Percentiles rank a stretch among this genome's conserved stretches.
phyloP scores from a whole-genome alignment of 2,113 vertebrate genomes.

The Equus przewalskii region DNA sequence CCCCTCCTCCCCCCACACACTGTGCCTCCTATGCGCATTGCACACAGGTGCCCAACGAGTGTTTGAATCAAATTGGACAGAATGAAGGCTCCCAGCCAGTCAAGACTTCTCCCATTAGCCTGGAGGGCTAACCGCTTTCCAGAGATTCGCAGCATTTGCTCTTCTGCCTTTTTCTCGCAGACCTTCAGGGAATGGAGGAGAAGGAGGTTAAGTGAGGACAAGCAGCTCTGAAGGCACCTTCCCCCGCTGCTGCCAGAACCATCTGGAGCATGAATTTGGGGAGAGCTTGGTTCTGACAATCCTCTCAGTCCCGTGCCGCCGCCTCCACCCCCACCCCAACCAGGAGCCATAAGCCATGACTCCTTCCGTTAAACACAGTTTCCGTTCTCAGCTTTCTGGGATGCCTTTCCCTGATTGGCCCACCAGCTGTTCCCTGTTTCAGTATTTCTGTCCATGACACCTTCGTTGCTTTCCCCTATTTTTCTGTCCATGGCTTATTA shows the following conservation, averaged over 20 bases:
- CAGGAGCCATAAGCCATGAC: not conserved
- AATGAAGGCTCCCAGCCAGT: not conserved
- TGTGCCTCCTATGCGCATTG: not conserved
- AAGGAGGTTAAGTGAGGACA: slow-evolving; percentile 55
- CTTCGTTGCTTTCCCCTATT: slow-evolving; percentile 11
- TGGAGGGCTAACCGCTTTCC: not conserved
- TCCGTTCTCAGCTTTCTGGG: not conserved
- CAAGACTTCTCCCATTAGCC: not conserved
- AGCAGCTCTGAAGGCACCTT: slow-evolving; percentile 6
- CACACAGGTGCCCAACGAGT: not conserved
- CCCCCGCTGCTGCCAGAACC: slow-evolving; percentile 9
- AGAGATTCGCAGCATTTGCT: not conserved
- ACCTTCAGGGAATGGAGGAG: not conserved
- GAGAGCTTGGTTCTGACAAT: not conserved
- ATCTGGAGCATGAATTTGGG: slow-evolving; percentile 42
- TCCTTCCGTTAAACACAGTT: slow-evolving; percentile 5
- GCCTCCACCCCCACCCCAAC: not conserved
- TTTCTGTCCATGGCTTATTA: slow-evolving; percentile 16
- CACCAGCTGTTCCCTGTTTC: not conserved
- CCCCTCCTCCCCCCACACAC: rapidly evolving
- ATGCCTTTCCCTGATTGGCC: not conserved
- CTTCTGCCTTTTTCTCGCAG: not conserved
- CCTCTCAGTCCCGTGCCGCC: not conserved
- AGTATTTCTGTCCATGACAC: slow-evolving; percentile 16
- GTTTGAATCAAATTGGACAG: slow-evolving; percentile 39